Conservation (phyloP, 2,888 invertebrate genomes). For the Philhelius pedissequus region DNA sequence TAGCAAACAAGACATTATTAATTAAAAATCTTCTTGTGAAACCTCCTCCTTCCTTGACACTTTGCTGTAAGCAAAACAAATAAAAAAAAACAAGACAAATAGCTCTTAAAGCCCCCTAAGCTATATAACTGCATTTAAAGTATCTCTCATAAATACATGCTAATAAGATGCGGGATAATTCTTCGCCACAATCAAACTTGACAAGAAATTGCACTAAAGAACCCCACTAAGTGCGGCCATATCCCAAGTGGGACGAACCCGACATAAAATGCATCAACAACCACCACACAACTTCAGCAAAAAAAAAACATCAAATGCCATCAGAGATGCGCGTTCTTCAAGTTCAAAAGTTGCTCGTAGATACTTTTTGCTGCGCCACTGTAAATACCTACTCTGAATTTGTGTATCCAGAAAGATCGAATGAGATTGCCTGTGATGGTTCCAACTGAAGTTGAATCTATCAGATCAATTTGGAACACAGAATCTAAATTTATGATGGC, state of each 20-base stretch:
- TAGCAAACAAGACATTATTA: background rate
- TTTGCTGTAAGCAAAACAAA: background rate
- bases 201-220: slow-evolving; percentile 68
- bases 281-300: slow-evolving; percentile 12
- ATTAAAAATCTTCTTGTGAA: slow-evolving; percentile 28
- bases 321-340: slow-evolving; percentile 35
- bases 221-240: slow-evolving; percentile 63
- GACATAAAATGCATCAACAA: slow-evolving; percentile 66
- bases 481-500: slow-evolving; percentile 69
- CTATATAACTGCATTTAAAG: slow-evolving; percentile 50
- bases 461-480: slow-evolving; percentile 67
- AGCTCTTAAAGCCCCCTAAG: slow-evolving; percentile 19
- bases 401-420: background rate
- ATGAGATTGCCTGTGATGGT: slow-evolving; percentile 15
- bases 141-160: slow-evolving; percentile 65
- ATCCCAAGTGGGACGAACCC: slow-evolving; percentile 63
- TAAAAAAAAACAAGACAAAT: slow-evolving; percentile 47
- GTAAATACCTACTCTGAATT: background rate
- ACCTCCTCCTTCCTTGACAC: background rate
- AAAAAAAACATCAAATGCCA: slow-evolving; percentile 50
- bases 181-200: slow-evolving; percentile 57
- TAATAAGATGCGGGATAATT: slow-evolving; percentile 66
- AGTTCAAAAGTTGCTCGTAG: slow-evolving; percentile 34
- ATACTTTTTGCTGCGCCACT: background rate
- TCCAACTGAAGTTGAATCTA: slow-evolving; percentile 56